Evolutionary conservation across 2,888 invertebrate genomes (phyloP), one percentile per base, ranked within the genome.

Genomic region (Leucoma salicis): DNA sequence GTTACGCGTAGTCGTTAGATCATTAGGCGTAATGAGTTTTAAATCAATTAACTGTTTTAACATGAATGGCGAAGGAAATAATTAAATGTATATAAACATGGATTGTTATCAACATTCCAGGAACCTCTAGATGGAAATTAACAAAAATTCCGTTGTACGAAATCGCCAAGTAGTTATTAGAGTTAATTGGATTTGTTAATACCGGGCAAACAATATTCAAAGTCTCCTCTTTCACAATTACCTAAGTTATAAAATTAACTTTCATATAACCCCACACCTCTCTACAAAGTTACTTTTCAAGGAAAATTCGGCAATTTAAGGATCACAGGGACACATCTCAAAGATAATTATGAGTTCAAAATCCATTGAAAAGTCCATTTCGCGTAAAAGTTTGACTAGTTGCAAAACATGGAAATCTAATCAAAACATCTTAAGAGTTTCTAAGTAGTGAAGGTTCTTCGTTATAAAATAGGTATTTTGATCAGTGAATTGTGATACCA

Each of bases 361-460:
- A 56, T 58, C 48, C 44, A 56, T 53, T 56, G 53, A 62, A 55
- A 62, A 62, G 57, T 57, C 46, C 35, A 57, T 61, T 59, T 46
- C 48, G 51, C 45, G 42, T 42, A 1, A 59, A 31, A 56, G 46
- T 63, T 58, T 46, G 47, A 49, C 45, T 56, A 60, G 46, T 63
- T 56, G 42, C 33, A 48, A 51, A 66, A 57, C 66, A 68, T 63
- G 64, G 66, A 74, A 73, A 72, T 74, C 69, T 74, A 73, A 77
- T 74, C 72, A 76, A 66, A 70, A 67, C 65, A 70, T 61, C 63
- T 63, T 49, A 43, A 34, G 42, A 63, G 56, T 58, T 62, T 38
- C 38, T 55, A 57, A 69, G 61, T 58, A 63, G 54, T 42, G 42
- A 50, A 49, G 43, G 42, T 47, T 54, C 57, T 53, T 50, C 48